Evolutionary conservation across 2,797 vertebrate genomes (phyloP).

Genomic region (Parambassis ranga): DNA sequence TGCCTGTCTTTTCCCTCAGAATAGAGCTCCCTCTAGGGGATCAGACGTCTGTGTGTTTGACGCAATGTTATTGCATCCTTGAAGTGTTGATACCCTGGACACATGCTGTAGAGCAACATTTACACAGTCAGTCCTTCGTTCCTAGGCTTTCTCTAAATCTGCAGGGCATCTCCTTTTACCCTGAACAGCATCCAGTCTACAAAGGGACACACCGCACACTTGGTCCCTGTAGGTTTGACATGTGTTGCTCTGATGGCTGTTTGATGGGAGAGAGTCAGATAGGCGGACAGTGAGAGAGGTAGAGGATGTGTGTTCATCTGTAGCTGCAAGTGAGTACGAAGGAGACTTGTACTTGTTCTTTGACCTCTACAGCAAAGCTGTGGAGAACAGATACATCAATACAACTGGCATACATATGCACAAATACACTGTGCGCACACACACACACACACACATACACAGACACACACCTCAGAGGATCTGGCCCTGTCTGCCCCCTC

Average conservation of each 20-base stretch:
- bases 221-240: conserved; percentile 50
- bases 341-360: conserved; percentile 68
- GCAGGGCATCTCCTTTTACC: conserved; percentile 25
- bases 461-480: conserved; percentile 72
- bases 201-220: neutral
- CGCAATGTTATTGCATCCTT: conserved; percentile 53
- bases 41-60: conserved; percentile 56
- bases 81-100: conserved; percentile 51
- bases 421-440: conserved; percentile 35
- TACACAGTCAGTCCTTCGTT: conserved; percentile 38
- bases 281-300: conserved; percentile 26
- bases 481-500: conserved; percentile 80
- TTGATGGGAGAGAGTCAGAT: conserved; percentile 38
- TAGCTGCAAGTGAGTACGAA: conserved; percentile 51
- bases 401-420: conserved; percentile 68
- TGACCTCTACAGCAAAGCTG: conserved; percentile 75
- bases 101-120: conserved; percentile 38
- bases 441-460: conserved; percentile 23
- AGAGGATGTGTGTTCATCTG: conserved; percentile 52
- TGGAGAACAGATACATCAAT: conserved; percentile 73
- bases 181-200: conserved; percentile 9
- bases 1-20: conserved; percentile 62
- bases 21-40: conserved; percentile 71
- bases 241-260: conserved; percentile 60
- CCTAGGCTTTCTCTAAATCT: conserved; percentile 23